Evolutionary conservation across 1,140 invertebrate genomes (phyloP), one percentile per base, ranked within the genome.

Genomic region (Apis cerana): DNA sequence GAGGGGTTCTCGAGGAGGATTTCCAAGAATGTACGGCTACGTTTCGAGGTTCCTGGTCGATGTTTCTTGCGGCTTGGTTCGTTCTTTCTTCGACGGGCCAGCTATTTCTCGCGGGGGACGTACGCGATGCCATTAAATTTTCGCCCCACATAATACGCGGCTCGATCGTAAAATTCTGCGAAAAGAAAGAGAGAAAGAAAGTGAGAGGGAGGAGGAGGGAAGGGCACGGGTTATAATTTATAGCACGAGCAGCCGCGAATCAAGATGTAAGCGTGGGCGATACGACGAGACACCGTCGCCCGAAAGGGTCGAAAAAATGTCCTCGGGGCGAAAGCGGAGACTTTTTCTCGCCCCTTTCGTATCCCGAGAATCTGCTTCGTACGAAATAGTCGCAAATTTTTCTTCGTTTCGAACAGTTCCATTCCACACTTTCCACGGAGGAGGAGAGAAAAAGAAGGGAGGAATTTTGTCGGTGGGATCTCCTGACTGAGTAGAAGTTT

Each of bases 261-360:
- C 88, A 89, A 89, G 88, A 89, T 89, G 85, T 89, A 84, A 89
- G 87, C 87, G 88, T 89, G 85, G 88, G 87, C 88, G 85, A 84
- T 27, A 80, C 83, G 68, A 85, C 65, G 83, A 87, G 82, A 87
- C 71, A 82, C 72, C 56, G 59, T 87, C 78, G 75, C 56, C 21
- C 59, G 61, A 83, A 78, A 83, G 69, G 62, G 64, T 59, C 56
- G 71, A 80, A 88, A 81, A 86, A 88, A 81, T 84, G 80, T 82
- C 71, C 59, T 59, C 64, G 19, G 64, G 5, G 21, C 62, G 67
- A 77, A 67, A 80, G 74, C 62, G 13, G 59, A 27, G 10, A 21
- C 27, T 50, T 65, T 50, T 65, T 50, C 64, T 68, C n/a, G 52
- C n/a, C 33, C 43, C 58, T 82, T 82, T 70, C 54, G 21, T 76